phyloP scores from a whole-genome alignment of 2,113 vertebrate genomes.

The Dromiciops gliroides region DNA sequence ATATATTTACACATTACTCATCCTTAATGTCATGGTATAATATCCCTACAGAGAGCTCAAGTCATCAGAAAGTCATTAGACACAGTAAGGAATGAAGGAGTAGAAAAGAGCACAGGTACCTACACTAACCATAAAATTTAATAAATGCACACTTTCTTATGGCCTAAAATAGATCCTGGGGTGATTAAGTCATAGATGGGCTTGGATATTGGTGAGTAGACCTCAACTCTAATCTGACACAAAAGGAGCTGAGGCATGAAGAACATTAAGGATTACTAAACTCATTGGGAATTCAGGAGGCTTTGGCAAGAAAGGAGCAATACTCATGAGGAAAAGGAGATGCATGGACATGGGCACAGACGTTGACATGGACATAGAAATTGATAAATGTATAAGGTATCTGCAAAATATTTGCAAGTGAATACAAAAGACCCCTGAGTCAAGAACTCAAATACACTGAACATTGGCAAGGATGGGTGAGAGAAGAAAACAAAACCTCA shows the following conservation, averaged over 20 bases:
- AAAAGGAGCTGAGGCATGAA: neutral
- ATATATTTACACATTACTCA: conserved; percentile 82
- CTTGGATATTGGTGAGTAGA: neutral
- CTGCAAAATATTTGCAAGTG: neutral
- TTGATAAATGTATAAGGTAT: neutral
- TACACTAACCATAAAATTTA: neutral
- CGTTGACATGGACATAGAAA: neutral
- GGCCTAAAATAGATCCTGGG: neutral
- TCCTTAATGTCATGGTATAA: conserved; percentile 91
- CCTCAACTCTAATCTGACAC: neutral
- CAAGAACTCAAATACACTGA: neutral
- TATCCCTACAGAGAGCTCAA: conserved; percentile 90
- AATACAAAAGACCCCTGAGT: neutral
- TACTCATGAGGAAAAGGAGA: neutral
- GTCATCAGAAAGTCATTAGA: conserved; percentile 92
- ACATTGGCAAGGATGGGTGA: neutral
- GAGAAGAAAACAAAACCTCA: neutral
- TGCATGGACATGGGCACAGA: neutral
- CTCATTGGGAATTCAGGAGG: neutral
- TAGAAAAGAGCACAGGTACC: neutral
- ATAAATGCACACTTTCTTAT: neutral
- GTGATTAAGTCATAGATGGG: neutral
- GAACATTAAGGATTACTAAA: neutral
- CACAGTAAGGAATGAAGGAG: conserved; percentile 82
- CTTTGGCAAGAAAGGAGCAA: neutral